These are phyloP conservation scores for Hylyphantes graminicola DNA, from an alignment of 1,140 invertebrate genomes.

Conservation along the genomic window DNA sequence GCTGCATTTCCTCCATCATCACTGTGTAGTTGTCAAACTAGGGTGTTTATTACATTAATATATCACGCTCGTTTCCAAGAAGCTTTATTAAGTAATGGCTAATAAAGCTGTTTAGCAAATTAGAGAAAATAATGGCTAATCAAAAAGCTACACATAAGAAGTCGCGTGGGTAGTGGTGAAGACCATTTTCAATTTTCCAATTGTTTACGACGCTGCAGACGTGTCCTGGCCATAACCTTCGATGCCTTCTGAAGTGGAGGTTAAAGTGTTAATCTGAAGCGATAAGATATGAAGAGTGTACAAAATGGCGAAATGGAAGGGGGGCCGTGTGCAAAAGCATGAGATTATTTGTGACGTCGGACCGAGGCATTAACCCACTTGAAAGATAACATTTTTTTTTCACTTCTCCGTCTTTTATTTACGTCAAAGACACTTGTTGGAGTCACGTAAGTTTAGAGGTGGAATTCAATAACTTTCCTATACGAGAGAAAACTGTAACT, in stretches of 20 bases:
- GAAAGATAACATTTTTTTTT: conserved; percentile 17
- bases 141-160: too few relatives aligned
- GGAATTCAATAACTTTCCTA: too few relatives aligned
- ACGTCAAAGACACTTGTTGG: background rate
- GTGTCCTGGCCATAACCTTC: conserved; percentile 18
- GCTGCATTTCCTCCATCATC: too few relatives aligned
- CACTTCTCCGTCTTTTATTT: background rate
- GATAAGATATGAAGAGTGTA: conserved; percentile 13
- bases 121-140: background rate
- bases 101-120: background rate
- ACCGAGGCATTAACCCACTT: conserved; percentile 38
- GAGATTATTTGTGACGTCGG: conserved; percentile 22
- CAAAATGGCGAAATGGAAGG: background rate
- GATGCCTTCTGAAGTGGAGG: conserved; percentile 34
- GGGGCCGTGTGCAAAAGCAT: conserved; percentile 13
- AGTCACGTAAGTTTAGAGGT: background rate
- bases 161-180: too few relatives aligned
- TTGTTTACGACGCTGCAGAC: background rate
- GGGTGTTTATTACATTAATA: background rate
- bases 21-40: background rate
- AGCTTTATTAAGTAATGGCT: background rate
- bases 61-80: background rate
- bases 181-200: too few relatives aligned
- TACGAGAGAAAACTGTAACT: too few relatives aligned
- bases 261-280: conserved; percentile 41